A percentile compares a stretch with the other conserved stretches of the same genome.
These are phyloP conservation scores for Heterochromis multidens DNA, from an alignment of 2,113 vertebrate species.

Conservation along the genomic window DNA sequence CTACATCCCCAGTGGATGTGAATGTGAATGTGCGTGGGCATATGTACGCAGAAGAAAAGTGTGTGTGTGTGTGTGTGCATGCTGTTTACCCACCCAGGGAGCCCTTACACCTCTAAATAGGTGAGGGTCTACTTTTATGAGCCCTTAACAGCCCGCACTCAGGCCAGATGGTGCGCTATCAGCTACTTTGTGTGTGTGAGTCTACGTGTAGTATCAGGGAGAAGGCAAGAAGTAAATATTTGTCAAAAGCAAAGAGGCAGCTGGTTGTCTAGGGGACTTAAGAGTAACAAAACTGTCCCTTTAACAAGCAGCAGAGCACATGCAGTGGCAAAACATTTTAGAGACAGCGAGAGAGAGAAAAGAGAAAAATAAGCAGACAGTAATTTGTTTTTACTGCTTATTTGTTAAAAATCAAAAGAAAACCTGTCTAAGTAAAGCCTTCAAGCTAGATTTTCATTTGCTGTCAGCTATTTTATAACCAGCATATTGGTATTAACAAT, in stretches of 20 bases:
- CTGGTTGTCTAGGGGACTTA: constrained; percentile 54
- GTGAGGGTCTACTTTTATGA: constrained; percentile 63
- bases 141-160: constrained; percentile 59
- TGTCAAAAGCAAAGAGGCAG: constrained; percentile 62
- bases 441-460: neutral
- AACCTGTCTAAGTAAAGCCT: neutral
- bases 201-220: constrained; percentile 1
- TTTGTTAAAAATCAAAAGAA: neutral
- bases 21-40: neutral
- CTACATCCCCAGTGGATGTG: neutral
- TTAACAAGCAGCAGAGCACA: constrained; percentile 19
- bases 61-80: neutral
- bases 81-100: constrained; percentile 11
- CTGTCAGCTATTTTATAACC: neutral
- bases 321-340: neutral
- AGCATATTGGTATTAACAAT: neutral
- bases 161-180: constrained; percentile 69
- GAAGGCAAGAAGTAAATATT: constrained; percentile 66
- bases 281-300: constrained; percentile 22
- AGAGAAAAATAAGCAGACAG: neutral
- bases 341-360: neutral
- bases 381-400: neutral
- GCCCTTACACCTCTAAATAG: constrained; percentile 30
- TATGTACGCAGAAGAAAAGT: neutral
- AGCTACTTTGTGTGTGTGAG: constrained; percentile 35